Base-by-base conservation (phyloP, 1,140 invertebrate species). In the Drosophila suzukii region DNA sequence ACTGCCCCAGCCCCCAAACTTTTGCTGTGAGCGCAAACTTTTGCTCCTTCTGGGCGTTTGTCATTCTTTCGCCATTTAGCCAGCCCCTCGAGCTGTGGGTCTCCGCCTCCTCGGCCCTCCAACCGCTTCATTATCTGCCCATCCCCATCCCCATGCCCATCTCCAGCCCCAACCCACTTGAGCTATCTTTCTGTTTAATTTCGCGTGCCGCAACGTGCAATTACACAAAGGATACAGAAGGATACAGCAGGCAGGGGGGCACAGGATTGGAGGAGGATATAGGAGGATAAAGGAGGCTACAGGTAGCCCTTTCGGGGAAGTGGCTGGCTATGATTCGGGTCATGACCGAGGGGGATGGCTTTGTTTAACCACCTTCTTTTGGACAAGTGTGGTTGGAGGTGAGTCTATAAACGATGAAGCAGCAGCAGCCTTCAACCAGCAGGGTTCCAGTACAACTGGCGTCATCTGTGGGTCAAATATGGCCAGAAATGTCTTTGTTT, bases 41-140 rank as follows among this genome's bases (percentile, higher is more conserved):
- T n/a, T 27, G 46, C 44, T 44, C 30, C 62, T 60, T 58, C 39
- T 57, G 59, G 57, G 78, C 68, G 71, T 77, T 74, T 90, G 76
- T 81, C 84, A 84, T 90, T 90, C 82, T 77, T 79, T 90, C 78
- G 86, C 78, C 70, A 90, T 86, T 85, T 82, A 85, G 67, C 61
- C 68, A 63, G 71, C 55, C 75, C 73, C 81, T 63, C 41, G 55
- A 75, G 70, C 56, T 63, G 55, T 72, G 63, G 63, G 44, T 38
- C 34, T 20, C 47, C 39, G 12, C 15, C 38, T 15, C 10, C 17
- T 15, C 10, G 47, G 39, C 10, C 41, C 32, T 39, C 43, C 67
- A 17, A 51, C 39, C 15, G 61, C 70, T 75, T 82, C 82, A 79
- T 86, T 85, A 86, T 88, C 83, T 61, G 47, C 27, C 41, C 55